Percentiles rank a stretch among this genome's conserved stretches.
These are phyloP conservation scores for Sebastes steindachneri DNA, from an alignment of 2,797 vertebrate genomes.

Conservation along the genomic window DNA sequence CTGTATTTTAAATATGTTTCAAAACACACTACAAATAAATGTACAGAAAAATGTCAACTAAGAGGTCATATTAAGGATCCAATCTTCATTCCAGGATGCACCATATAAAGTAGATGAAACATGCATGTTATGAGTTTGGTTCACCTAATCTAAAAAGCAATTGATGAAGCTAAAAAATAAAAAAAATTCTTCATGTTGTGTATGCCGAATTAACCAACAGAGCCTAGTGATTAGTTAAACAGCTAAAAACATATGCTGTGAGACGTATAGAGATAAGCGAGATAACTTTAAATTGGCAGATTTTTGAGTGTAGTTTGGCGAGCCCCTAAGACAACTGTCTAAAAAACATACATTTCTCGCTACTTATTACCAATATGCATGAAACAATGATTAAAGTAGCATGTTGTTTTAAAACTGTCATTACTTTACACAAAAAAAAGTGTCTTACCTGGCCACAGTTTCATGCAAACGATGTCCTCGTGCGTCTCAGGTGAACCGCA, in stretches of 20 bases:
- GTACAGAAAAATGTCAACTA: background rate
- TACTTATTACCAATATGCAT: background rate
- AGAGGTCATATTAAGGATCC: background rate
- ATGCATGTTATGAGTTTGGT: no score
- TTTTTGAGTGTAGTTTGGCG: background rate
- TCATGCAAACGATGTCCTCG: slow-evolving; percentile 70
- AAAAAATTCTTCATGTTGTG: no score
- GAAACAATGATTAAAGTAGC: background rate
- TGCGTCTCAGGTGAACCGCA: slow-evolving; percentile 33
- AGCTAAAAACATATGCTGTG: rapidly evolving
- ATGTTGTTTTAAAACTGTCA: background rate
- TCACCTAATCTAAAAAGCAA: background rate
- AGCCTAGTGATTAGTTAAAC: rapidly evolving
- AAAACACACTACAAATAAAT: background rate
- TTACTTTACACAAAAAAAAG: no score
- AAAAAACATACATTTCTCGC: background rate
- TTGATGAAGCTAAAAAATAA: background rate
- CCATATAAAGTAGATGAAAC: background rate
- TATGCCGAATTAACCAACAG: background rate
- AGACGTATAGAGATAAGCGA: background rate
- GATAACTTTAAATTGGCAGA: background rate
- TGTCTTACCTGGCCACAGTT: slow-evolving; percentile 68
- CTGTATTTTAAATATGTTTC: background rate
- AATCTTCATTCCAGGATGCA: background rate
- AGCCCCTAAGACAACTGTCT: no score